Conservation (phyloP, 1,140 invertebrate species). For the Procambarus clarkii region DNA sequence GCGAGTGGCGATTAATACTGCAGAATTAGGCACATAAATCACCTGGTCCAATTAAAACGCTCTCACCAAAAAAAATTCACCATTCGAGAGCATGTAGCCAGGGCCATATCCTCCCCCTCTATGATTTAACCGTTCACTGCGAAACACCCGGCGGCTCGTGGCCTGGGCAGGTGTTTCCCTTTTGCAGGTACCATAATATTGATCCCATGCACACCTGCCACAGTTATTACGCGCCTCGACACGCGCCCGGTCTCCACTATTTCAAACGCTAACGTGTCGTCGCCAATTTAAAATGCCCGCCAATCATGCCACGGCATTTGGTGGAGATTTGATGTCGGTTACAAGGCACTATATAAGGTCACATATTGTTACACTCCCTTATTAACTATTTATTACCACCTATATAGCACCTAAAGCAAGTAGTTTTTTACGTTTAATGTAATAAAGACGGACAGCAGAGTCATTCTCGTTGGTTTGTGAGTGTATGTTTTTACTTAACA, state of each 20-base stretch:
- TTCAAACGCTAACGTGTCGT: neutral
- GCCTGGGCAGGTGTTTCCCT: slow-evolving; percentile 42
- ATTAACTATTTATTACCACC: too few species aligned
- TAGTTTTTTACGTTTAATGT: too few species aligned
- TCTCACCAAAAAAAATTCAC: neutral
- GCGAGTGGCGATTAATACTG: neutral
- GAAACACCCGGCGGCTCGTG: slow-evolving; percentile 28
- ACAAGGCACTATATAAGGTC: too few species aligned
- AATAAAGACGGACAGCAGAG: too few species aligned
- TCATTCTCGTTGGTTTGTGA: too few species aligned
- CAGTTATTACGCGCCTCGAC: neutral
- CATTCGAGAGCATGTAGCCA: slow-evolving; percentile 14
- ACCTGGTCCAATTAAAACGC: neutral
- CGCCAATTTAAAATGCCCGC: slow-evolving; percentile 28
- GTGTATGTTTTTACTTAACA: too few species aligned
- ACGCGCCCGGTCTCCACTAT: neutral
- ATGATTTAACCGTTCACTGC: slow-evolving; percentile 46
- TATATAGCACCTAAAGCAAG: too few species aligned
- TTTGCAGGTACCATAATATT: slow-evolving; percentile 28
- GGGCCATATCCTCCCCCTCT: slow-evolving; percentile 6
- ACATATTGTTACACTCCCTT: too few species aligned
- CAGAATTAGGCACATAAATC: neutral
- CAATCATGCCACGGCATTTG: neutral
- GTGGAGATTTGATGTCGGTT: neutral
- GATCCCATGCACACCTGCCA: neutral